Evolutionary conservation across 2,113 vertebrate species (phyloP).

Genomic region (Origma solitaria): DNA sequence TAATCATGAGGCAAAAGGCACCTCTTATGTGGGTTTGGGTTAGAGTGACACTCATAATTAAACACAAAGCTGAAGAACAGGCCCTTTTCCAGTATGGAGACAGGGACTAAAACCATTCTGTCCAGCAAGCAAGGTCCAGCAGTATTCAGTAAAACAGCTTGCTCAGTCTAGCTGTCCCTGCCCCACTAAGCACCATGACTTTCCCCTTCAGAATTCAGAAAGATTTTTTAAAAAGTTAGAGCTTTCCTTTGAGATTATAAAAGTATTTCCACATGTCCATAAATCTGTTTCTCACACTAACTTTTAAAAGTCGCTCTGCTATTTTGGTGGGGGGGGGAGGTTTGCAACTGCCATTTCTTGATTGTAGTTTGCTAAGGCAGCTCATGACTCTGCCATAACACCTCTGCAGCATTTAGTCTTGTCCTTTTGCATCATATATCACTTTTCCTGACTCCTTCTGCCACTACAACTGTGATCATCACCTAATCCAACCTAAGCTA

Average conservation of each 20-base stretch:
- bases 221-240: neutral
- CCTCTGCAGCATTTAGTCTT: neutral
- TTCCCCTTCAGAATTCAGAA: neutral
- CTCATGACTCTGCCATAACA: neutral
- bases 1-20: neutral
- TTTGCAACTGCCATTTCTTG: neutral
- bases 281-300: neutral
- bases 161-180: neutral
- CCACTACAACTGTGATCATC: neutral
- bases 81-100: neutral
- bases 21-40: neutral
- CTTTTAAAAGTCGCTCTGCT: neutral
- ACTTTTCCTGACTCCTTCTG: neutral
- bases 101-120: neutral
- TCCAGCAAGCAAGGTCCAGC: neutral
- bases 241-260: neutral
- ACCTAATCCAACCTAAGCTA: neutral
- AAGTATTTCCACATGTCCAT: neutral
- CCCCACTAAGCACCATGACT: neutral
- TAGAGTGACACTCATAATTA: neutral
- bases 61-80: neutral
- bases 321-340: fast-evolving
- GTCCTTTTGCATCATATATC: neutral
- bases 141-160: neutral
- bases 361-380: neutral